These are phyloP conservation scores for Drosophila monieri DNA, from an alignment of 2,888 invertebrate genomes.

Conservation along the genomic window DNA sequence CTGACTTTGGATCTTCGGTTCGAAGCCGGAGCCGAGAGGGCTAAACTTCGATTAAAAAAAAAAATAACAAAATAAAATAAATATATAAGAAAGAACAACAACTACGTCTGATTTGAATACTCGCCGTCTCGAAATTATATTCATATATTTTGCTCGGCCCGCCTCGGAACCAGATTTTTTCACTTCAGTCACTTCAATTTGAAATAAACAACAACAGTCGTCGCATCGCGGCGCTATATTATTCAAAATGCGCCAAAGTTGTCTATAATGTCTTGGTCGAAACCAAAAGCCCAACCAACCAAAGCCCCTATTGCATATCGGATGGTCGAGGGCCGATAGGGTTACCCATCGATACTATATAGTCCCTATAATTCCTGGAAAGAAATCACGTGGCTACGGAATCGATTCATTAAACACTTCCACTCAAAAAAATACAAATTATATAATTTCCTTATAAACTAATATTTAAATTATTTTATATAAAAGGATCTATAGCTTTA, in stretches of 20 bases:
- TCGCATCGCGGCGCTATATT: conserved; percentile 32
- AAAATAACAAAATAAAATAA: not conserved
- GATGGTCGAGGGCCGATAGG: conserved; percentile 10
- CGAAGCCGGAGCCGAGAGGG: conserved; percentile 29
- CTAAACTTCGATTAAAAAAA: conserved; percentile 11
- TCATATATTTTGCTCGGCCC: conserved; percentile 33
- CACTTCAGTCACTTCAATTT: conserved; percentile 41
- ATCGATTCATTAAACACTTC: not conserved
- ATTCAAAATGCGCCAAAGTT: conserved; percentile 44
- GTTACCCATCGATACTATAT: conserved; percentile 4
- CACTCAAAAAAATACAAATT: too few relatives aligned
- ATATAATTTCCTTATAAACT: too few relatives aligned
- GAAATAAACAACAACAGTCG: conserved; percentile 43
- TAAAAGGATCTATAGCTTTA: not conserved
- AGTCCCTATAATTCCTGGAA: not conserved
- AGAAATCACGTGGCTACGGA: not conserved
- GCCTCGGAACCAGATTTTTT: conserved; percentile 57
- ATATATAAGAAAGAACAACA: conserved; percentile 30
- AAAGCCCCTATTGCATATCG: conserved; percentile 33
- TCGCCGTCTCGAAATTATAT: conserved; percentile 44
- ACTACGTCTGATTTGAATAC: conserved; percentile 66
- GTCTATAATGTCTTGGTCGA: conserved; percentile 45
- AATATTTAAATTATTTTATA: too few relatives aligned
- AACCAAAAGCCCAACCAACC: conserved; percentile 14
- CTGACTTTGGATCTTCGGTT: conserved; percentile 41